Conservation (phyloP, 2,113 vertebrate genomes). For the Ardeotis arabs region DNA sequence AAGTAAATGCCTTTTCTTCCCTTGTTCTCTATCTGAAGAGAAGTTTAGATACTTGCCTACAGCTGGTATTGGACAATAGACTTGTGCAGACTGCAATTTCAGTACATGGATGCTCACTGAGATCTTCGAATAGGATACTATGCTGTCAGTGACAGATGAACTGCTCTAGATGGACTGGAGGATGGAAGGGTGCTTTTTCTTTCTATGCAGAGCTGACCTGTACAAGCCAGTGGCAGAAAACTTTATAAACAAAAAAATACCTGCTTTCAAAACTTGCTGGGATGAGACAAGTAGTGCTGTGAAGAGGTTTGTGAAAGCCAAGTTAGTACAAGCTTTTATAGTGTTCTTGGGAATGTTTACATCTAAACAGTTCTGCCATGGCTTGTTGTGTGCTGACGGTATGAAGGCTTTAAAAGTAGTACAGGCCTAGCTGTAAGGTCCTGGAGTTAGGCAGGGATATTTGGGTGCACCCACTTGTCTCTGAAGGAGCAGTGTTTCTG, state of each 20-base stretch:
- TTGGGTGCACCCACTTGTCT: neutral
- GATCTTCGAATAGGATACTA: neutral
- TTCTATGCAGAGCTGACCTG: neutral
- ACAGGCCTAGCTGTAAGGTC: neutral
- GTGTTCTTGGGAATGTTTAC: neutral
- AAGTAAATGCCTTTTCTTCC: neutral
- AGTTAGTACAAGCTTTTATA: neutral
- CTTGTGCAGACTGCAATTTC: neutral
- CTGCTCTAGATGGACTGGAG: neutral
- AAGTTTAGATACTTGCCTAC: neutral
- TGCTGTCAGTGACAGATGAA: neutral
- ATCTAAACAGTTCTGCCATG: neutral
- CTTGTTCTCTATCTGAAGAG: neutral
- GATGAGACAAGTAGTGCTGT: neutral
- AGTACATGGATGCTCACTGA: neutral
- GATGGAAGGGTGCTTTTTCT: neutral
- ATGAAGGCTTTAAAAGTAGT: neutral
- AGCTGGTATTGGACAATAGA: neutral
- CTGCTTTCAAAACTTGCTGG: neutral
- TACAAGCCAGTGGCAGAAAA: neutral
- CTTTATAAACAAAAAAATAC: neutral
- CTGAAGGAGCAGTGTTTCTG: neutral
- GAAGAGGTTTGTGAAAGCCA: neutral
- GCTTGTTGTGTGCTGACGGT: neutral
- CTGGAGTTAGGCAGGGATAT: fast-evolving